Base-by-base conservation (phyloP, 2,888 invertebrate species). In the Actias luna region DNA sequence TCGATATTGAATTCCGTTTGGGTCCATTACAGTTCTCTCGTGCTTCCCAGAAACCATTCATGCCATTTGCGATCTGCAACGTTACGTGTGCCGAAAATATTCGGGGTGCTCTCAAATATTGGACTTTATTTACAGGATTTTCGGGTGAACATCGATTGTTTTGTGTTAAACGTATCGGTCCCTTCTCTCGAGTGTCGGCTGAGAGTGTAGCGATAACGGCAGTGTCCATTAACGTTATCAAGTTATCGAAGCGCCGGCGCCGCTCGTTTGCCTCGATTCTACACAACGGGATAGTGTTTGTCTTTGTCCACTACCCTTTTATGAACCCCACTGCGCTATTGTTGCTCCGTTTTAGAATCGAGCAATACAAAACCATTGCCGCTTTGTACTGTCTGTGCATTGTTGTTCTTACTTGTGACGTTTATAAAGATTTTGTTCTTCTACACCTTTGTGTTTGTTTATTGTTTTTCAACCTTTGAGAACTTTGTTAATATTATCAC, bases 231-330 rank as follows among this genome's bases (percentile, higher is more conserved):
- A 92, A 82, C 80, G 85, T 87, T 92, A 92, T 90, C 69, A 72
- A 81, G 85, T 84, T 88, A 88, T 89, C 89, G 84, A 72, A 81
- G 88, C 89, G 90, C 89, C 89, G 89, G 89, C 90, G 90, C 88
- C 88, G 61, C 14, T 55, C 57, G 58, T 58, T 58, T 42, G 39
- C 57, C 57, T 42, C 58, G 33, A 16, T 31, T 29, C n/a, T 31
- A 25, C n/a, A n/a, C 61, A 61, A 52, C 52, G 52, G 25, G 16
- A 52, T 52, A 29, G 29, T 52, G 52, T 52, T 25, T 52, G 52
- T 29, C 52, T 52, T 52, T 52, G 52, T 29, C 52, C 42, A 42
- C 42, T 46, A 50, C 46, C 46, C 46, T 50, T 25, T 50, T 50
- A 50, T 50, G 46, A 50, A 50, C 46, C 46, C 46, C 22, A 50